phyloP scores from a whole-genome alignment of 2,888 invertebrate species.

The Drosophila nr. perissopoda region DNA sequence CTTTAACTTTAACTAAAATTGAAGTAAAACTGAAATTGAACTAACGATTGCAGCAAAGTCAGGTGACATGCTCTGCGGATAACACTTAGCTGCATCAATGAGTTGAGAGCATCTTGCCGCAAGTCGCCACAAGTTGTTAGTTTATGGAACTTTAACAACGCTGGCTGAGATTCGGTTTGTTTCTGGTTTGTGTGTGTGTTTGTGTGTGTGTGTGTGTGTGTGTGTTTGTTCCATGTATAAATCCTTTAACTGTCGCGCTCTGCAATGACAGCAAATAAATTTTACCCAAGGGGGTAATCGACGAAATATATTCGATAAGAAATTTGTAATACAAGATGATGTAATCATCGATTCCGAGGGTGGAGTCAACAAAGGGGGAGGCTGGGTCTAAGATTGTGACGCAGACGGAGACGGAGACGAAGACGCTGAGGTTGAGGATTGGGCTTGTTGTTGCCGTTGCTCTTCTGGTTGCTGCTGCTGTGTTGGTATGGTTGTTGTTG shows the following conservation, averaged over 20 bases:
- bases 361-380: conserved; percentile 2
- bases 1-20: neutral
- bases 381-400: conserved; percentile 26
- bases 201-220: neutral
- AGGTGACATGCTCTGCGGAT: neutral
- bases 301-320: conserved; percentile 83
- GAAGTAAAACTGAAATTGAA: neutral
- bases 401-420: neutral
- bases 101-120: neutral
- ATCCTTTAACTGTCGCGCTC: conserved; percentile 82
- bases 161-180: conserved; percentile 18
- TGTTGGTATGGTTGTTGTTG: neutral
- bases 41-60: neutral
- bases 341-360: conserved; percentile 65
- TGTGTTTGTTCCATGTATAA: conserved; percentile 58
- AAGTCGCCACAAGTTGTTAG: conserved; percentile 11
- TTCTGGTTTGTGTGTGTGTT: conserved; percentile 4
- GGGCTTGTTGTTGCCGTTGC: conserved; percentile 1
- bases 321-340: conserved; percentile 80
- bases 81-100: neutral
- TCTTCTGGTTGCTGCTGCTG: too few relatives aligned
- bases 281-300: conserved; percentile 85
- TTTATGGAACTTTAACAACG: conserved; percentile 17
- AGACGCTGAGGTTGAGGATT: conserved; percentile 15
- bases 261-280: conserved; percentile 84